Conservation (phyloP, 2,113 vertebrate species). For the Equus przewalskii region DNA sequence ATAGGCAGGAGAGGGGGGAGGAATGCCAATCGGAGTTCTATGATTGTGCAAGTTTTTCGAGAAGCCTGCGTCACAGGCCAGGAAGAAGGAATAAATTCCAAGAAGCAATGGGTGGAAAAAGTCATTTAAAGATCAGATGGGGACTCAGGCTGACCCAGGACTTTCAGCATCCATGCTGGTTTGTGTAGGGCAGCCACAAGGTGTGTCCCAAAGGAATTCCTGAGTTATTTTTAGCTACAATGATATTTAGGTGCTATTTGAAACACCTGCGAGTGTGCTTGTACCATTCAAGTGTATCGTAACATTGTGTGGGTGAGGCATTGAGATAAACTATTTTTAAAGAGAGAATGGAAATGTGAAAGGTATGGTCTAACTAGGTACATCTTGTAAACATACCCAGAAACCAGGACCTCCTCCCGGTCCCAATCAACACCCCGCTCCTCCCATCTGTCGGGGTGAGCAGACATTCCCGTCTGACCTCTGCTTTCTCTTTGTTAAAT, state of each 20-base stretch:
- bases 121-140: background rate
- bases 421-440: too few species aligned
- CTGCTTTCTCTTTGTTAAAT: background rate
- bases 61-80: background rate
- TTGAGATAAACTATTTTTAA: background rate
- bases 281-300: background rate
- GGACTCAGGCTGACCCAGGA: too few species aligned
- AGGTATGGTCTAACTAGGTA: background rate
- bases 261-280: background rate
- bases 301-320: background rate
- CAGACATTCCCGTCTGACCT: background rate
- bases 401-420: background rate
- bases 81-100: background rate
- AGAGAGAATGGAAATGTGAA: background rate
- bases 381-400: background rate
- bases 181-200: background rate
- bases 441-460: background rate
- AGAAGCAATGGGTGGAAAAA: background rate
- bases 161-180: background rate
- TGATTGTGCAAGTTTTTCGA: background rate
- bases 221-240: background rate
- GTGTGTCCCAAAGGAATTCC: background rate
- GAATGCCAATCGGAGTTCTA: background rate
- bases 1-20: background rate
- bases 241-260: background rate